These are phyloP conservation scores for Bombylius discolor DNA, from an alignment of 2,888 invertebrate species.

Conservation along the genomic window DNA sequence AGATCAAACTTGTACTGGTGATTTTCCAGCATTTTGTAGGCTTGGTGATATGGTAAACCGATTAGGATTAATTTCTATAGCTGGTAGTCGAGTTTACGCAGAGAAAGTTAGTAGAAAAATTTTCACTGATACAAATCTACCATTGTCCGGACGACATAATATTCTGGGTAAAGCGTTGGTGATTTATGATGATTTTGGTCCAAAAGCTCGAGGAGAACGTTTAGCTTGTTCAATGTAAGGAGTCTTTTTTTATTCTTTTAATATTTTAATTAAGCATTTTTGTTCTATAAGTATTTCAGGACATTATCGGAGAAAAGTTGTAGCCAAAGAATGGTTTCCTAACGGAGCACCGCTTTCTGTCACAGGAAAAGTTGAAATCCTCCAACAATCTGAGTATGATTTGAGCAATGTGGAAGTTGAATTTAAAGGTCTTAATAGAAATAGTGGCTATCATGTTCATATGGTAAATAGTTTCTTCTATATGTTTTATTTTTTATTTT, in stretches of 20 bases:
- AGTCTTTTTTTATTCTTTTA: not conserved
- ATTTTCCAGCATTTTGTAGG: slow-evolving; percentile 48
- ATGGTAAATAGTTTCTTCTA: slow-evolving; percentile 42
- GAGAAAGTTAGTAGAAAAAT: slow-evolving; percentile 54
- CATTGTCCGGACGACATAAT: slow-evolving; percentile 59
- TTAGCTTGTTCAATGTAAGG: slow-evolving; percentile 74
- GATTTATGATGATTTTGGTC: slow-evolving; percentile 77
- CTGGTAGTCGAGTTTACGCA: slow-evolving; percentile 56
- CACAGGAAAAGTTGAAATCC: slow-evolving; percentile 64
- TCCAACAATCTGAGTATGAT: slow-evolving; percentile 78
- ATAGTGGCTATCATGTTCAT: slow-evolving; percentile 69
- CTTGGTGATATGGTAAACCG: slow-evolving; percentile 67
- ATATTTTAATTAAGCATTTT: slow-evolving; percentile 6
- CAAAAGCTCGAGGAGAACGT: slow-evolving; percentile 74
- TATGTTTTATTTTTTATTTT: not conserved
- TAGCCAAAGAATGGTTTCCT: slow-evolving; percentile 77
- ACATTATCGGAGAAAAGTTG: slow-evolving; percentile 66
- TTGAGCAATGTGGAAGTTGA: slow-evolving; percentile 63
- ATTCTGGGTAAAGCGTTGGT: slow-evolving; percentile 73
- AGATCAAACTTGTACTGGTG: slow-evolving; percentile 44
- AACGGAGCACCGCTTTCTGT: slow-evolving; percentile 54
- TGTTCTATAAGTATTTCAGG: slow-evolving; percentile 50
- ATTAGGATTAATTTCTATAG: slow-evolving; percentile 56
- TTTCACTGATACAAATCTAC: slow-evolving; percentile 65
- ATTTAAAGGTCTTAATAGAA: slow-evolving; percentile 54